phyloP scores from a whole-genome alignment of 2,113 vertebrate species.

The Aplodontia rufa region DNA sequence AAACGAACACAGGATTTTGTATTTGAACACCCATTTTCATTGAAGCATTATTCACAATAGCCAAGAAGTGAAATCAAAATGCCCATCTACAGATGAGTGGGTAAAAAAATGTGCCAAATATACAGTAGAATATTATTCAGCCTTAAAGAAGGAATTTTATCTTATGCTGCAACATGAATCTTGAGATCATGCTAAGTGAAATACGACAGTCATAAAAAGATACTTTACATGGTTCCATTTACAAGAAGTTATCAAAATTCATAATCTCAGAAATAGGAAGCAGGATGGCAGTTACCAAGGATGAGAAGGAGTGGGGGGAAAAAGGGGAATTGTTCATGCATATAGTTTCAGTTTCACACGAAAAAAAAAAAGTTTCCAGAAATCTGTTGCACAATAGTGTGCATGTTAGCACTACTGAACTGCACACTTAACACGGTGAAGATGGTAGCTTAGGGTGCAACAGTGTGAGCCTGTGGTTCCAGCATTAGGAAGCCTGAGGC shows the following conservation, averaged over 20 bases:
- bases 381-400: neutral
- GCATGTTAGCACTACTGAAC: neutral
- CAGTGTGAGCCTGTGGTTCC: too few relatives aligned
- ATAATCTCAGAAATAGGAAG: neutral
- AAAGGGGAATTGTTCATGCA: neutral
- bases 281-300: neutral
- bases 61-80: neutral
- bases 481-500: too few relatives aligned
- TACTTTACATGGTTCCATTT: neutral
- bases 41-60: neutral
- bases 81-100: neutral
- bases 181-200: neutral
- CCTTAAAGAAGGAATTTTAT: too few relatives aligned
- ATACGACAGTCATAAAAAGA: neutral
- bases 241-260: neutral
- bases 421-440: neutral
- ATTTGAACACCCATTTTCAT: neutral
- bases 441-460: too few relatives aligned
- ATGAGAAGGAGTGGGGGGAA: neutral
- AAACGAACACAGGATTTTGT: conserved; percentile 8
- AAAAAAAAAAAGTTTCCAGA: neutral
- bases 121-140: neutral
- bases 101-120: too few relatives aligned
- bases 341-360: conserved; percentile 12
- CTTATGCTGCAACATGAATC: neutral